Evolutionary conservation across 2,888 invertebrate genomes (phyloP), one percentile per base, ranked within the genome.

Genomic region (Halictus quadricinctus): DNA sequence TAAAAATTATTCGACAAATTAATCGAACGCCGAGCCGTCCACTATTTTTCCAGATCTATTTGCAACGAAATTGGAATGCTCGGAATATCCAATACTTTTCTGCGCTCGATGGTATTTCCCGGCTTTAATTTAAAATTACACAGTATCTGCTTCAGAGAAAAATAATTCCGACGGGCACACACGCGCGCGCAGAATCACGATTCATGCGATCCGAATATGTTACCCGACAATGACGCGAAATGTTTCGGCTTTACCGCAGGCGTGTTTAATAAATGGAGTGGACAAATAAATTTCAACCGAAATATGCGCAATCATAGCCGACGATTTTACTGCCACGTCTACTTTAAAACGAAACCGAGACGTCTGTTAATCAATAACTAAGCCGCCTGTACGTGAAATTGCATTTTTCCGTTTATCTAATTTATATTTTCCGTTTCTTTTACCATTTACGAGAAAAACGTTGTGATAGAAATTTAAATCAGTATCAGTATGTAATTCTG

Each of bases 291-390:
- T 58, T 13, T 58, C 43, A 21, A n/a, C 43, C 12, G 58, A 58
- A 70, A 43, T 54, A 54, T 50, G 70, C 70, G 18, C 43, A 41
- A 25, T 60, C 58, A 70, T 41, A 25, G 8, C 54, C 18, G 73
- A 64, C 74, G 41, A 21, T 76, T 72, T 64, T 60, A 69, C 21
- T 72, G 75, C 72, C n/a, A 69, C 72, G 60, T 85, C 83, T 70
- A 72, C 80, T 88, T 88, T 81, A 79, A 85, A 80, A 64, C 73
- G 78, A 69, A 76, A 72, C 60, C 75, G 81, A 64, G 72, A 85
- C 43, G 66, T 64, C 64, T 72, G 73, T 85, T 85, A 85, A 88
- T 88, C 88, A 81, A 88, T 85, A 88, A 87, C 54, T 74, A 70
- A 80, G 70, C 46, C n/a, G n/a, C 10, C 4, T 46, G n/a, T 21